These are phyloP conservation scores for Cyprinodon diabolis DNA, from an alignment of 2,797 vertebrate species.

Conservation along the genomic window DNA sequence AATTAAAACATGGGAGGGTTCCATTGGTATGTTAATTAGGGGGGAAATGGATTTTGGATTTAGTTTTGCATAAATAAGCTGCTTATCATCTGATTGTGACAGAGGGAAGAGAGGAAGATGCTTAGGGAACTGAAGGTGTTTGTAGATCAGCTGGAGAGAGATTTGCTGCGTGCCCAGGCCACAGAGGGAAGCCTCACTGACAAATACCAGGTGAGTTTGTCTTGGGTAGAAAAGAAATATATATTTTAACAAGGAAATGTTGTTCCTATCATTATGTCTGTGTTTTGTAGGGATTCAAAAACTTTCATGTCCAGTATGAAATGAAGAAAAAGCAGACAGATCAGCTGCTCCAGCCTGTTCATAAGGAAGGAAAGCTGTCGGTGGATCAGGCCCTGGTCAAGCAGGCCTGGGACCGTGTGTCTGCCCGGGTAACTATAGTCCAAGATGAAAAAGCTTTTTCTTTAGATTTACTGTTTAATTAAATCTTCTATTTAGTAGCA, in stretches of 20 bases:
- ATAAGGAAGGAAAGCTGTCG: constrained; percentile 92
- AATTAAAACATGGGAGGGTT: constrained; percentile 15
- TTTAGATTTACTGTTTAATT: constrained; percentile 23
- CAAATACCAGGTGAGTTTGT: constrained; percentile 88
- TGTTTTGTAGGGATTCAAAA: constrained; percentile 87
- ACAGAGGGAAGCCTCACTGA: constrained; percentile 90
- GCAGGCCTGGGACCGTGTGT: constrained; percentile 93
- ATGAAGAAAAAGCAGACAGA: constrained; percentile 93
- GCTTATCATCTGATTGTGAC: constrained; percentile 27
- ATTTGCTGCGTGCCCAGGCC: constrained; percentile 88
- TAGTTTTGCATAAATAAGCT: constrained; percentile 31
- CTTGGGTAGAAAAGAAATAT: background rate
- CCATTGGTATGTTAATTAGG: constrained; percentile 12
- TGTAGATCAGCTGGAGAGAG: constrained; percentile 96
- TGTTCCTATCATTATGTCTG: constrained; percentile 4
- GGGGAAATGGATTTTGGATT: constrained; percentile 1
- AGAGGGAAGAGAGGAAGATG: constrained; percentile 92
- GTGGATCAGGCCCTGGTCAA: constrained; percentile 96
- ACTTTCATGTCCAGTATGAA: constrained; percentile 92
- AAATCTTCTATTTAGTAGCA: background rate
- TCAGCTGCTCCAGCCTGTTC: constrained; percentile 85
- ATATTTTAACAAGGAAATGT: background rate
- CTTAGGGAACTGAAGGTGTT: constrained; percentile 92
- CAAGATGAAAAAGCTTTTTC: constrained; percentile 17
- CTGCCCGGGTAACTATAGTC: constrained; percentile 84